phyloP scores from a whole-genome alignment of 2,113 vertebrate genomes.

The Ellobius talpinus region DNA sequence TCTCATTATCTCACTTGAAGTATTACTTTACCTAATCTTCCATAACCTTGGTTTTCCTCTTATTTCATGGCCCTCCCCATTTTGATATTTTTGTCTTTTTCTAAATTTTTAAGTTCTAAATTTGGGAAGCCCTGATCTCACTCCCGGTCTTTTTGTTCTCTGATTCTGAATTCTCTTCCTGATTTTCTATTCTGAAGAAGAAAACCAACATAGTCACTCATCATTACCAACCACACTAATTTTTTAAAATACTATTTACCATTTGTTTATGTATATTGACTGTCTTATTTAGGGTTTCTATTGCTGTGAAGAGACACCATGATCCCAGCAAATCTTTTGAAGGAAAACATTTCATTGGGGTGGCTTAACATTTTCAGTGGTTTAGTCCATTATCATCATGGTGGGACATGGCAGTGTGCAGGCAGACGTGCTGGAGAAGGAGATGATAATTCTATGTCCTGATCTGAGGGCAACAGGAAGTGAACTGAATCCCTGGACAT shows the following conservation, averaged over 20 bases:
- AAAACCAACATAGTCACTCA: background rate
- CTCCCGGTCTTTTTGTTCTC: background rate
- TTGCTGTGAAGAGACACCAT: too few relatives aligned
- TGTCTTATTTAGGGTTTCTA: too few relatives aligned
- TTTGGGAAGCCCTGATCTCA: background rate
- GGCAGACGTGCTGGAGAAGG: background rate
- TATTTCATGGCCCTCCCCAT: background rate
- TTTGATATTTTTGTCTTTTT: background rate
- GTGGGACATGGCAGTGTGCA: background rate
- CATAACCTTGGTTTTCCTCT: background rate
- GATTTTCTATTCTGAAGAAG: background rate
- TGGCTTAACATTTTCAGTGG: background rate
- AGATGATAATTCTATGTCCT: too few relatives aligned
- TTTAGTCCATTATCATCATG: background rate
- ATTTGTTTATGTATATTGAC: background rate
- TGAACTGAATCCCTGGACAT: background rate
- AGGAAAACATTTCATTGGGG: too few relatives aligned
- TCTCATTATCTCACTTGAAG: background rate
- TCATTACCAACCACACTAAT: background rate
- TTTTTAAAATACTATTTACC: background rate
- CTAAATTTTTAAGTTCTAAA: background rate
- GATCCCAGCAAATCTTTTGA: too few relatives aligned
- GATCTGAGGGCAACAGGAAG: background rate
- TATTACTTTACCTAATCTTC: background rate
- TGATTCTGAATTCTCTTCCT: background rate